Base-by-base conservation (phyloP, 2,888 invertebrate species). In the Alloscopus bannaensis region DNA sequence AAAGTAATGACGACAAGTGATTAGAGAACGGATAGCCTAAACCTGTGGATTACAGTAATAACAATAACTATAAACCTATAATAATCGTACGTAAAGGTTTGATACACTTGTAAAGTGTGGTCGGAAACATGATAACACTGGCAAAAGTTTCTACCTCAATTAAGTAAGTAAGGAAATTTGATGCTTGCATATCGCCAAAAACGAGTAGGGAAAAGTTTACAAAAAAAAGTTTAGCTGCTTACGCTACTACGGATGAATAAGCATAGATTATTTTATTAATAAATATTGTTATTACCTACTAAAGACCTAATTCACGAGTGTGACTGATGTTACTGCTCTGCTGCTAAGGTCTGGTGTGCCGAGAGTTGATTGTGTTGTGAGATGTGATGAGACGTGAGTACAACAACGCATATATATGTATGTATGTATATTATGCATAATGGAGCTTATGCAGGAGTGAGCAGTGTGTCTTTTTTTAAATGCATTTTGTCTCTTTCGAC, bases 221-320 rank as follows among this genome's bases (percentile, higher is more conserved):
- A 36, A 36, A 47, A n/a, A 47, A 47, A 47, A 47, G 47, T 47
- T 4, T n/a, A 47, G n/a, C 6, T 59, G 28, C 13, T 55, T 55
- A 55, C n/a, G 13, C 55, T 2, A 55, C 11, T 18, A 16, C 29
- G 22, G 28, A 26, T 13, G 28, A 29, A 59, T 59, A 31, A 47
- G 47, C 47, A 47, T 16, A n/a, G n/a, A 28, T 18, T 31, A 36
- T 50, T 47, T 45, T 31, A 68, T 68, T 18, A 69, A 40, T 47
- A 47, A 47, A 47, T 45, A 31, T 22, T 13, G 59, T 40, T 64
- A 55, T 72, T 72, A 72, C 72, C 72, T 72, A 72, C 40, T 62
- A 40, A 72, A 72, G 55, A 42, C 72, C 64, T 72, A 64, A 50
- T 36, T 71, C 28, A 50, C 64, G 62, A 55, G 36, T 42, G 26